Percentiles rank a stretch among this genome's conserved stretches.
Conservation (phyloP, 1,140 invertebrate species). For the Scaptomyza hsui region DNA sequence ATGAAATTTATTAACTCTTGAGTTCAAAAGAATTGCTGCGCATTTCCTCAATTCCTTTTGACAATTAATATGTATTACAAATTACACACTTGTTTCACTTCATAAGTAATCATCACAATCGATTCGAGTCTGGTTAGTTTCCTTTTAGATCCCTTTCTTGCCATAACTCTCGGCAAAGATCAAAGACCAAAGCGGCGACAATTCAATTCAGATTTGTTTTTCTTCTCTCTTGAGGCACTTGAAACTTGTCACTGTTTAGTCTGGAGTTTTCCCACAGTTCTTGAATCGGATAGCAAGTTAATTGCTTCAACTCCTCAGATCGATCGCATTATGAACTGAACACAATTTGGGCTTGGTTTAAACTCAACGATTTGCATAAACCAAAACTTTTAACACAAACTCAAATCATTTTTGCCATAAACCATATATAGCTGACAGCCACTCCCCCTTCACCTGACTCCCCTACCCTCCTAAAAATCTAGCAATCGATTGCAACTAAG, state of each 20-base stretch:
- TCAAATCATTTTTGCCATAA: conserved; percentile 29
- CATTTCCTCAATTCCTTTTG: conserved; percentile 74
- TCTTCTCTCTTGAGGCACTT: conserved; percentile 53
- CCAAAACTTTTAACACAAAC: conserved; percentile 22
- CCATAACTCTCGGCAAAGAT: conserved; percentile 57
- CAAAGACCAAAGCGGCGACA: conserved; percentile 60
- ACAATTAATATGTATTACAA: conserved; percentile 72
- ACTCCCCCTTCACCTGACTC: conserved; percentile 56
- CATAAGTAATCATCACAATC: conserved; percentile 46
- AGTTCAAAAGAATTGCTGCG: conserved; percentile 76
- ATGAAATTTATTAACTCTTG: conserved; percentile 70
- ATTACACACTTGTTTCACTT: conserved; percentile 48
- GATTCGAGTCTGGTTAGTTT: conserved; percentile 47
- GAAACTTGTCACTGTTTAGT: conserved; percentile 65
- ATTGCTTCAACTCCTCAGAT: neutral
- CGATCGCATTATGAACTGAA: conserved; percentile 47
- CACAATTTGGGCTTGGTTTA: conserved; percentile 46
- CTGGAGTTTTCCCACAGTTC: conserved; percentile 47
- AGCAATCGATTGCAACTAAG: conserved; percentile 15
- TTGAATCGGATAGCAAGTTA: neutral
- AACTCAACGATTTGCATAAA: conserved; percentile 47
- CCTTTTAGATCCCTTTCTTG: conserved; percentile 9
- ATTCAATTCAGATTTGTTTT: conserved; percentile 3
- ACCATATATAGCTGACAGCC: conserved; percentile 40
- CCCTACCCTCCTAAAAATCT: too few relatives aligned